A percentile compares a stretch with the other conserved stretches of the same genome.
These are phyloP conservation scores for Netta rufina DNA, from an alignment of 2,797 vertebrate species.

Conservation along the genomic window DNA sequence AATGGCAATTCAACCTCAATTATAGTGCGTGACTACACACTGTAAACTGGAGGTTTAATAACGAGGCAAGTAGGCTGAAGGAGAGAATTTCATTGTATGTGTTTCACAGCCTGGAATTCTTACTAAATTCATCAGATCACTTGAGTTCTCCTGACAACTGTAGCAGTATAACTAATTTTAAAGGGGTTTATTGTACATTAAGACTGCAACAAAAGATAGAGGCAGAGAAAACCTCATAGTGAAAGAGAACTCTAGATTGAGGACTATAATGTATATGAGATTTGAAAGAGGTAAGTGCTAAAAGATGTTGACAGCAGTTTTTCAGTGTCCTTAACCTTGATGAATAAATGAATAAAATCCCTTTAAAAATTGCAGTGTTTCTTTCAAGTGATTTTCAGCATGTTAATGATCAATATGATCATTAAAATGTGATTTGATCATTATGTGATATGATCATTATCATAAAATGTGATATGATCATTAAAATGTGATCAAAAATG, in stretches of 20 bases:
- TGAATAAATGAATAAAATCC: conserved; percentile 79
- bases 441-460: too few relatives aligned
- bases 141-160: conserved; percentile 62
- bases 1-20: conserved; percentile 67
- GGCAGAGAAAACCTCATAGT: conserved; percentile 56
- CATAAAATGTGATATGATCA: too few relatives aligned
- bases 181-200: conserved; percentile 60
- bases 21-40: conserved; percentile 33
- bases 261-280: conserved; percentile 63
- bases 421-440: too few relatives aligned
- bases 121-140: conserved; percentile 56
- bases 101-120: conserved; percentile 49
- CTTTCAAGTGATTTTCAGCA: conserved; percentile 73
- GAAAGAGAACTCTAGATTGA: conserved; percentile 47
- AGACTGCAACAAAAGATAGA: conserved; percentile 53
- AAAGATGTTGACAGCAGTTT: conserved; percentile 75
- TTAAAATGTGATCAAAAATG: too few relatives aligned
- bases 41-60: conserved; percentile 65
- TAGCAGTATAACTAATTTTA: conserved; percentile 63
- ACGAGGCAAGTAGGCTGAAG: conserved; percentile 55
- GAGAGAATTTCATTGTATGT: conserved; percentile 62
- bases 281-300: conserved; percentile 72
- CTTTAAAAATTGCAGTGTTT: conserved; percentile 68
- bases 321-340: conserved; percentile 79
- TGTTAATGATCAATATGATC: conserved; percentile 61